Conservation (phyloP, 2,797 vertebrate genomes). For the Botia kubotai region DNA sequence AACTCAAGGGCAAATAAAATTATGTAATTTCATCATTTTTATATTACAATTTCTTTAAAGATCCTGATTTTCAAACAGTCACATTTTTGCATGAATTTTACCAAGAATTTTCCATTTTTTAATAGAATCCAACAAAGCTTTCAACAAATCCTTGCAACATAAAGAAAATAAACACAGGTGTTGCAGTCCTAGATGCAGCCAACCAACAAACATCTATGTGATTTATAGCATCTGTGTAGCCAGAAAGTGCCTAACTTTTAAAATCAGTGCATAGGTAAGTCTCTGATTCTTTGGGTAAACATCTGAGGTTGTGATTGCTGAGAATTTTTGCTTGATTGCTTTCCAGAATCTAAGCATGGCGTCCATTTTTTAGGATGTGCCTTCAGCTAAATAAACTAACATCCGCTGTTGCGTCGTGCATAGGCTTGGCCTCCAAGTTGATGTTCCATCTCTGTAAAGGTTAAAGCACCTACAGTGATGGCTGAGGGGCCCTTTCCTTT, state of each 20-base stretch:
- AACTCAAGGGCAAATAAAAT: slow-evolving; percentile 11
- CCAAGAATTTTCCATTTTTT: background rate
- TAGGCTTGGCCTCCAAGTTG: slow-evolving; percentile 73
- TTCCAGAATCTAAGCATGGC: slow-evolving; percentile 59
- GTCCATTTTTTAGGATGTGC: slow-evolving; percentile 26
- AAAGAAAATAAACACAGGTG: no score
- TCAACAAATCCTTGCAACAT: no score
- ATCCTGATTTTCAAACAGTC: background rate
- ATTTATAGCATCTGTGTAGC: background rate
- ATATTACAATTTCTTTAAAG: background rate
- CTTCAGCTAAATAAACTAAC: slow-evolving; percentile 55
- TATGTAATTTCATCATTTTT: background rate
- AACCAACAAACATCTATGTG: background rate
- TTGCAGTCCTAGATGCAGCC: background rate
- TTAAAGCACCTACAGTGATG: slow-evolving; percentile 74
- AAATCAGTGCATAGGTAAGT: slow-evolving; percentile 38
- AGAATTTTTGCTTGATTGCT: no score
- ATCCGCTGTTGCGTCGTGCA: slow-evolving; percentile 77
- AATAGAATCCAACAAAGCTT: no score
- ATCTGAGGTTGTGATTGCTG: slow-evolving; percentile 17
- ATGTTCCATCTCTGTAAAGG: slow-evolving; percentile 82
- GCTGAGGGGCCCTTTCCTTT: slow-evolving; percentile 75
- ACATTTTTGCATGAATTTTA: background rate
- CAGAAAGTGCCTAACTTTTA: background rate
- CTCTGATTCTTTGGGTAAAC: slow-evolving; percentile 21